These are phyloP conservation scores for Gymnothorax reevesii DNA, from an alignment of 2,797 vertebrate genomes.

Conservation along the genomic window DNA sequence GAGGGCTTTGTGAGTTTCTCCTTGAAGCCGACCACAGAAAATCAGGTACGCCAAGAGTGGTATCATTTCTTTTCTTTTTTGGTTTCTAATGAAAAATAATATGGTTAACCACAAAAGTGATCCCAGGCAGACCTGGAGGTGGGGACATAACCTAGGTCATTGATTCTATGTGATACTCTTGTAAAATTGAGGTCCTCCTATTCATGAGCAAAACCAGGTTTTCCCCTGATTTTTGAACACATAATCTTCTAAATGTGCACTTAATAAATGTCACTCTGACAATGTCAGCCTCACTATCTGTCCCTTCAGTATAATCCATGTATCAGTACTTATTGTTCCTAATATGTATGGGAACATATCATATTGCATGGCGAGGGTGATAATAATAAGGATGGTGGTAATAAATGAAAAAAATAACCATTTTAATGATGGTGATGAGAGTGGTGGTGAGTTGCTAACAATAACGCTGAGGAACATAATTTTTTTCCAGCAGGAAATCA, in stretches of 20 bases:
- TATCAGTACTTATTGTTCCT: background rate
- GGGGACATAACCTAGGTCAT: background rate
- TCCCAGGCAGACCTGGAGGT: background rate
- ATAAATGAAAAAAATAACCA: background rate
- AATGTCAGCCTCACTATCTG: conserved; percentile 11
- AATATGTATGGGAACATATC: background rate
- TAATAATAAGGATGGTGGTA: background rate
- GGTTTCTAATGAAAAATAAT: background rate
- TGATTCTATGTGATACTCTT: background rate
- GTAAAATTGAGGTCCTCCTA: background rate
- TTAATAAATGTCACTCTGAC: conserved; percentile 17
- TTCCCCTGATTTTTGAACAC: background rate
- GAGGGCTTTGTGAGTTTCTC: conserved; percentile 71
- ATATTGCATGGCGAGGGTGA: background rate
- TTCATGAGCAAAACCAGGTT: background rate
- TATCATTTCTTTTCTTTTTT: background rate
- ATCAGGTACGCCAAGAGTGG: conserved; percentile 61
- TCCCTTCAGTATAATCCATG: conserved; percentile 8
- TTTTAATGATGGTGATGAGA: background rate
- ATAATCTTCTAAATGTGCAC: conserved; percentile 10
- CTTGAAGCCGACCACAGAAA: conserved; percentile 62
- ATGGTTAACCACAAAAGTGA: background rate
- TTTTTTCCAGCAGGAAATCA: background rate
- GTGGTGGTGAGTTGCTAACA: background rate
- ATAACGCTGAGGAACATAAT: background rate